These are phyloP conservation scores for Drosophila macrothrix DNA, from an alignment of 2,888 invertebrate genomes.

Conservation along the genomic window DNA sequence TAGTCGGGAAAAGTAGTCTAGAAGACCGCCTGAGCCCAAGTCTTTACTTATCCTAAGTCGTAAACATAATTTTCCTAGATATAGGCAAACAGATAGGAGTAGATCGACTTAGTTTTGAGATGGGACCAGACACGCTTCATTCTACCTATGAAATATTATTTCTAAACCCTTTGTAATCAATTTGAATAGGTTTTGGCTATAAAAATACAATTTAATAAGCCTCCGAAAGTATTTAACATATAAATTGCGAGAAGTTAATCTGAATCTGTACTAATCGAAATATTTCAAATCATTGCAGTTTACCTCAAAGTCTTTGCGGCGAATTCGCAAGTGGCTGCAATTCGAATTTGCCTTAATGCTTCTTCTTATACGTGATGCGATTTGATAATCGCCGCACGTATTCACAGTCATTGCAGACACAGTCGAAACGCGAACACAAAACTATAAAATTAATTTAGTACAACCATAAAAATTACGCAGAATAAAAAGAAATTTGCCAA, in stretches of 20 bases:
- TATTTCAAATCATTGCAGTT: background rate
- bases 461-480: slow-evolving; percentile 22
- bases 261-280: background rate
- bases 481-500: slow-evolving; percentile 17
- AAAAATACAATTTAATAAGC: background rate
- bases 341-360: slow-evolving; percentile 3
- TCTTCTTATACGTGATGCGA: background rate
- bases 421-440: slow-evolving; percentile 21
- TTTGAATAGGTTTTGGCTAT: background rate
- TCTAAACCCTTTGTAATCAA: background rate
- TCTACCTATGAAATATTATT: background rate
- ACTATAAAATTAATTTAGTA: slow-evolving; percentile 49
- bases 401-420: slow-evolving; percentile 25
- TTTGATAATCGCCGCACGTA: slow-evolving; percentile 14
- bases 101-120: background rate
- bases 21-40: background rate
- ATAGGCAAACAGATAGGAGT: background rate
- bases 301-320: slow-evolving; percentile 24
- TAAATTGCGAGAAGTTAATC: background rate
- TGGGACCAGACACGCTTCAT: background rate
- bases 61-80: too few species aligned
- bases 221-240: accelerated
- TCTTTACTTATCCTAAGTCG: background rate
- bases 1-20: background rate
- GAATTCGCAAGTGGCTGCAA: slow-evolving; percentile 41